These are phyloP conservation scores for Eciton burchellii DNA, from an alignment of 1,140 invertebrate species.

Conservation along the genomic window DNA sequence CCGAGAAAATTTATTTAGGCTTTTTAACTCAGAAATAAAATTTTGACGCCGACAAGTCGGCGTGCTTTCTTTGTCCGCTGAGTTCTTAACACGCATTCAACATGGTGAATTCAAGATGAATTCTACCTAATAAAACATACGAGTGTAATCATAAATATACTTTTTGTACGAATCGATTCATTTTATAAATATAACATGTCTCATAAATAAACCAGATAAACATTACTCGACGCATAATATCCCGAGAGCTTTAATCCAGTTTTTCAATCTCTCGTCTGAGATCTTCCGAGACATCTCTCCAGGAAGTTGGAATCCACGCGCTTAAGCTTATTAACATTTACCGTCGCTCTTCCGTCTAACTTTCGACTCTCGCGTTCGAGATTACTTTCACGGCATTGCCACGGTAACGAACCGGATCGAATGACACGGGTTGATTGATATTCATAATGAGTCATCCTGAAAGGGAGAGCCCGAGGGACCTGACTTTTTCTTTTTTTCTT, in stretches of 20 bases:
- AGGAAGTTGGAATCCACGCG: neutral
- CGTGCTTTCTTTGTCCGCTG: neutral
- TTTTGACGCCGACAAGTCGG: too few species aligned
- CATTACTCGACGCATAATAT: neutral
- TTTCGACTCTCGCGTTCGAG: constrained; percentile 11
- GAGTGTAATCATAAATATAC: neutral
- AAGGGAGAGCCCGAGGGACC: constrained; percentile 40
- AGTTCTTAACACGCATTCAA: too few species aligned
- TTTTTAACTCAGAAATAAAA: too few species aligned
- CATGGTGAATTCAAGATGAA: too few species aligned
- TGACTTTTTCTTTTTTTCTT: too few species aligned
- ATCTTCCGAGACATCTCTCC: neutral
- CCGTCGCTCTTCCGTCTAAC: neutral
- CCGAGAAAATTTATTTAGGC: too few species aligned
- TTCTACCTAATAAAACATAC: too few species aligned
- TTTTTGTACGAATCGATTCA: neutral
- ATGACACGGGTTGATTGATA: constrained; percentile 57
- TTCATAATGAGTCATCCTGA: constrained; percentile 57
- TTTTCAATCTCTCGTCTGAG: neutral
- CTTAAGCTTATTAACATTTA: neutral
- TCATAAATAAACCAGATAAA: neutral
- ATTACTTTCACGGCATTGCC: constrained; percentile 31
- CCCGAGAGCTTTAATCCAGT: neutral
- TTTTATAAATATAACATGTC: neutral
- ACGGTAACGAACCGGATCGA: constrained; percentile 31